Percentiles rank a stretch among this genome's conserved stretches.
phyloP scores from a whole-genome alignment of 2,797 vertebrate genomes.

The Mormyrops attenuatus region DNA sequence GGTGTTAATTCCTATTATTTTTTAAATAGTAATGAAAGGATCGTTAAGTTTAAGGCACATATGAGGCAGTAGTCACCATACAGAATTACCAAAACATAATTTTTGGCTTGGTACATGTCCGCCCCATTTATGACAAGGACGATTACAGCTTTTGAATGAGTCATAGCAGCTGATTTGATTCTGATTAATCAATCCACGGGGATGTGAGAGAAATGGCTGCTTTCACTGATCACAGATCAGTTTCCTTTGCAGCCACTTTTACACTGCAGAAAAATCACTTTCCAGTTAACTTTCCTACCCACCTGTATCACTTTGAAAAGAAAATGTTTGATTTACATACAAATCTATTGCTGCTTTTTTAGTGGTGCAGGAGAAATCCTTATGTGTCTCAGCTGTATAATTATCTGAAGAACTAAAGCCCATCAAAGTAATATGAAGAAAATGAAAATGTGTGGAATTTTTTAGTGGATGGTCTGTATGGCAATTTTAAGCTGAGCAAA shows the following conservation, averaged over 20 bases:
- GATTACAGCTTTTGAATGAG: neutral
- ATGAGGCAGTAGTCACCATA: slow-evolving; percentile 35
- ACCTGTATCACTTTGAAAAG: neutral
- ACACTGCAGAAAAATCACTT: neutral
- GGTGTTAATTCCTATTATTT: slow-evolving; percentile 27
- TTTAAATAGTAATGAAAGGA: neutral
- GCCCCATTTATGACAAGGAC: neutral
- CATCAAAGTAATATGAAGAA: neutral
- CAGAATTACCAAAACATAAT: neutral
- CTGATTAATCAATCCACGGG: neutral
- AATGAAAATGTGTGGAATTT: neutral
- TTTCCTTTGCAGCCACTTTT: neutral
- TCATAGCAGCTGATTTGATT: neutral
- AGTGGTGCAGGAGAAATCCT: neutral
- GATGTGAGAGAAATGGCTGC: neutral
- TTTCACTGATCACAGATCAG: neutral
- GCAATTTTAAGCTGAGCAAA: neutral
- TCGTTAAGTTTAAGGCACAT: slow-evolving; percentile 46
- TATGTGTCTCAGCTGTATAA: neutral
- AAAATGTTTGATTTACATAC: neutral
- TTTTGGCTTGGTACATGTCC: neutral
- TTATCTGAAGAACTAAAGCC: neutral
- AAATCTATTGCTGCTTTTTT: neutral
- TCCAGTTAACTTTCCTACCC: neutral
- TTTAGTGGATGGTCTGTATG: neutral